These are phyloP conservation scores for Piaya cayana DNA, from an alignment of 2,113 vertebrate genomes.

Conservation along the genomic window DNA sequence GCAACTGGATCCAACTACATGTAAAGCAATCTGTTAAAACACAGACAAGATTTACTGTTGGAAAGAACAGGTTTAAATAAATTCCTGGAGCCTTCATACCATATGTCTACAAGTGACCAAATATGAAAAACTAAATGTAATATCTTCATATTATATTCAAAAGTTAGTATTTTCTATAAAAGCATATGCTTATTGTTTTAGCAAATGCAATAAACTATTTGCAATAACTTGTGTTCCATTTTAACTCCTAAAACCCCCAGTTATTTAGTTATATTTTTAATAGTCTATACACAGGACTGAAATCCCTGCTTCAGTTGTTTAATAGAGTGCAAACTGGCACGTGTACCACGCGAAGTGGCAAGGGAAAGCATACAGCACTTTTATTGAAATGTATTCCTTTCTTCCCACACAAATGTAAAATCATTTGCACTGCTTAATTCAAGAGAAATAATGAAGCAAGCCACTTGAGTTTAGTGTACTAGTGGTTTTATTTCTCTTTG, in stretches of 20 bases:
- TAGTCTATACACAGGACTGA: background rate
- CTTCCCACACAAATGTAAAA: background rate
- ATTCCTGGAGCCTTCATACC: conserved; percentile 18
- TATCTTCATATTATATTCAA: background rate
- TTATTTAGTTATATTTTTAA: background rate
- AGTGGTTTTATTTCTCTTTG: background rate
- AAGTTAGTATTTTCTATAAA: background rate
- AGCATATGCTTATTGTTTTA: background rate
- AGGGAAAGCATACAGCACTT: background rate
- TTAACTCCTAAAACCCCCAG: background rate
- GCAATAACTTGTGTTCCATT: background rate
- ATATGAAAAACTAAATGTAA: background rate
- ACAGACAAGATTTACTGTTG: conserved; percentile 23
- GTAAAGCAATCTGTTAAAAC: conserved; percentile 17
- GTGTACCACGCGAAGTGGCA: background rate
- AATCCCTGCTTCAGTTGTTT: background rate
- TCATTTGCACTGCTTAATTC: background rate
- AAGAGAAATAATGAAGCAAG: background rate
- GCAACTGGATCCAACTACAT: conserved; percentile 40
- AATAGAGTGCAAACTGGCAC: background rate
- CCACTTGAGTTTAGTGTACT: background rate
- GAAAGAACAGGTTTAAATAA: conserved; percentile 8
- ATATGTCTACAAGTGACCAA: background rate
- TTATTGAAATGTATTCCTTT: background rate
- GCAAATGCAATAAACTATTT: background rate